A percentile compares a stretch with the other conserved stretches of the same genome.
These are phyloP conservation scores for Actias luna DNA, from an alignment of 2,888 invertebrate species.

Conservation along the genomic window DNA sequence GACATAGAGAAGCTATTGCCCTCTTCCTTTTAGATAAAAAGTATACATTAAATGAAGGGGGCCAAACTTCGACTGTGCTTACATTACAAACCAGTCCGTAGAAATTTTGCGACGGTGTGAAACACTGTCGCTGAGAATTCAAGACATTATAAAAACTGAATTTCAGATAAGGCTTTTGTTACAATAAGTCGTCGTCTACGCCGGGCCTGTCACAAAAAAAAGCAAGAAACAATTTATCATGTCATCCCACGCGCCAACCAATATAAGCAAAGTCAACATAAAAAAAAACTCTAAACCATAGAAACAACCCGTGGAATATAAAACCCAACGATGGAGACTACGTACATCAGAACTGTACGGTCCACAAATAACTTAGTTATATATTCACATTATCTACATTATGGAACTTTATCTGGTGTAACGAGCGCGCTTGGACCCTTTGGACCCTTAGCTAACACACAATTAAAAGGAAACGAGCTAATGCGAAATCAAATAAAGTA, in stretches of 20 bases:
- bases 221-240: conserved; percentile 76
- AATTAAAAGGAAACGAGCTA: conserved; percentile 45
- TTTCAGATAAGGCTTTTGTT: conserved; percentile 52
- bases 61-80: conserved; percentile 47
- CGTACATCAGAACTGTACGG: conserved; percentile 64
- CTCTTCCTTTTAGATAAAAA: conserved; percentile 58
- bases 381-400: conserved; percentile 82
- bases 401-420: conserved; percentile 77
- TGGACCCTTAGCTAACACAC: conserved; percentile 64
- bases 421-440: conserved; percentile 67
- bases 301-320: conserved; percentile 72
- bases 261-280: conserved; percentile 70
- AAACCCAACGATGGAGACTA: conserved; percentile 79
- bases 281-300: conserved; percentile 47
- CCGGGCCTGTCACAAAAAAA: conserved; percentile 65
- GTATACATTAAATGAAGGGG: conserved; percentile 52
- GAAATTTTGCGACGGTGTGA: background rate
- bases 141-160: conserved; percentile 12
- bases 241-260: conserved; percentile 70
- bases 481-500: conserved; percentile 37
- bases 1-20: conserved; percentile 52
- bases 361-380: conserved; percentile 77
- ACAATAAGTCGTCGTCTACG: conserved; percentile 66
- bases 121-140: background rate
- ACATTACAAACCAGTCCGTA: conserved; percentile 15